These are phyloP conservation scores for Diadromus collaris DNA, from an alignment of 2,888 invertebrate species.

Conservation along the genomic window DNA sequence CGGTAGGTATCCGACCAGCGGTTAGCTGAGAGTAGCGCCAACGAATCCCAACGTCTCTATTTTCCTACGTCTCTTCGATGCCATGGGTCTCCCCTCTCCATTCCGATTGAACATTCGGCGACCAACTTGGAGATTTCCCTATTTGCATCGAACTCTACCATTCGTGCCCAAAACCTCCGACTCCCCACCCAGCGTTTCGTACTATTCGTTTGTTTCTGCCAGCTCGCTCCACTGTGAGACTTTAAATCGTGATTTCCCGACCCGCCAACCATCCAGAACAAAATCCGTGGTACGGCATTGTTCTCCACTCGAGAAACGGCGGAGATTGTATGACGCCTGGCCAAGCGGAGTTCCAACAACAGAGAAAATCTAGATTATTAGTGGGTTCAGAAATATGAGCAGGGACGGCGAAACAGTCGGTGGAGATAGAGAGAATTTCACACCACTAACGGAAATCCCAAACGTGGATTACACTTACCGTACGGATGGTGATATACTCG, in stretches of 20 bases:
- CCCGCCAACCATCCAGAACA: not conserved
- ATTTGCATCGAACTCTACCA: too few species aligned
- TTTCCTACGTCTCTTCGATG: constrained; percentile 39
- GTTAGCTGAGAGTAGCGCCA: not conserved
- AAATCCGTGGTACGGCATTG: constrained; percentile 10
- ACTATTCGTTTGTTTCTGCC: too few species aligned
- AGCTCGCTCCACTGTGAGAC: not conserved
- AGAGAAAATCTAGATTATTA: constrained; percentile 30
- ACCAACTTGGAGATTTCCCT: constrained; percentile 28
- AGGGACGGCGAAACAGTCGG: not conserved
- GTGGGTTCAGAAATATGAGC: not conserved
- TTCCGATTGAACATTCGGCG: constrained; percentile 37
- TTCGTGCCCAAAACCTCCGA: too few species aligned
- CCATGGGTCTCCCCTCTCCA: constrained; percentile 10
- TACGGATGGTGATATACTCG: constrained; percentile 16
- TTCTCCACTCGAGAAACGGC: constrained; percentile 13
- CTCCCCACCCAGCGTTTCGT: too few species aligned
- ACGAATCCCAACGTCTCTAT: constrained; percentile 34
- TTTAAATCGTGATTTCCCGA: constrained; percentile 29
- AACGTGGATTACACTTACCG: constrained; percentile 20
- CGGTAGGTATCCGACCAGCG: not conserved
- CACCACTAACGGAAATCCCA: constrained; percentile 22
- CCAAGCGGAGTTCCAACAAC: not conserved
- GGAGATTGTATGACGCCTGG: not conserved
- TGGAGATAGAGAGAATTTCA: constrained; percentile 25